Evolutionary conservation across 2,888 invertebrate species (phyloP), one percentile per base, ranked within the genome.

Genomic region (Sarcophaga rosellei): DNA sequence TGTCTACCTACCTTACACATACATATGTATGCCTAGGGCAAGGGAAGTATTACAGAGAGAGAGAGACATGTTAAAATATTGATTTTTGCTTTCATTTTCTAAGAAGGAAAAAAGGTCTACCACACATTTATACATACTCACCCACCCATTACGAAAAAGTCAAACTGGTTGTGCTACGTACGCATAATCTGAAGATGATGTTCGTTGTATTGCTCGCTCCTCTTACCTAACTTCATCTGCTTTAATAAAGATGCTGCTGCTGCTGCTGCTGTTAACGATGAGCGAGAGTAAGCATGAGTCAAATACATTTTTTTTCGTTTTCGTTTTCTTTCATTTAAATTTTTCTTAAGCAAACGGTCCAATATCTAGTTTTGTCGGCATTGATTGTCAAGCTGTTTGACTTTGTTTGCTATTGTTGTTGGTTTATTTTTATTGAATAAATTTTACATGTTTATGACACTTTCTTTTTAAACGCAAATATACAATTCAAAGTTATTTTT

Each of bases 391-490:
- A 62, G 78, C 25, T 57, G 66, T 68, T 45, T 21, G 2, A 12
- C 44, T 77, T 8, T 63, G 47, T 17, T 66, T 65, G 53, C 17
- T 57, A 53, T 6, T 12, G 5, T 20, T 63, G 21, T 45, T 25
- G 15, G 10, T 66, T 17, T 68, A 12, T 25, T 79, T 68, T 80
- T 53, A 57, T 76, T 47, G 25, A 70, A 81, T 66, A 80, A 73
- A 86, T 86, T 86, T 84, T 68, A 84, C 84, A 86, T 86, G 59
- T 84, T 84, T 84, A 78, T 75, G 84, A 81, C 81, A 86, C 86
- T 86, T 84, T 86, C 86, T 84, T 75, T 86, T 86, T 61, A 74
- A 70, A 72, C 25, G 47, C 65, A 72, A 79, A 75, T 68, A 82
- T 65, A 44, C 72, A 68, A 72, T 23, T 45, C n/a, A 59, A 77